Conservation (phyloP, 2,797 vertebrate genomes). For the Melanotaenia maccullochi region DNA sequence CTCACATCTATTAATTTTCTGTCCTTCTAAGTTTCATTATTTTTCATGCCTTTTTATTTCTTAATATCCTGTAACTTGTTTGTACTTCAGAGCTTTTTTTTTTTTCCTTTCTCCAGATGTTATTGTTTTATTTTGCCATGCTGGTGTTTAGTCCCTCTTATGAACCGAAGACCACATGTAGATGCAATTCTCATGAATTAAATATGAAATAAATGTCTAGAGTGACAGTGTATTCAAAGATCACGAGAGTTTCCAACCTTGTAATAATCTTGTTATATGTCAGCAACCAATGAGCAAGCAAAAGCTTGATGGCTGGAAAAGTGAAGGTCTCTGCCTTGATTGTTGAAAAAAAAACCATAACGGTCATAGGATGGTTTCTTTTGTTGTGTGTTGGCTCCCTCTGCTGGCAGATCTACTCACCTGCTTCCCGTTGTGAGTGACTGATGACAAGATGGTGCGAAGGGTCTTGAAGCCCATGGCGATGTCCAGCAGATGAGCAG, state of each 20-base stretch:
- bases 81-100: too few relatives aligned
- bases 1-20: too few relatives aligned
- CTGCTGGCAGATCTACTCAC: slow-evolving; percentile 73
- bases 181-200: background rate
- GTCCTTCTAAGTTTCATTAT: too few relatives aligned
- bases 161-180: background rate
- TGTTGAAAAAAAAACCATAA: background rate
- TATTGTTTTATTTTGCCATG: background rate
- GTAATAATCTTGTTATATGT: background rate
- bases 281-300: background rate
- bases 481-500: slow-evolving; percentile 96
- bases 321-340: background rate
- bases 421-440: slow-evolving; percentile 99
- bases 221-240: background rate
- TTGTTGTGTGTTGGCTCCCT: slow-evolving; percentile 45
- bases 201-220: background rate
- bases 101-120: too few relatives aligned
- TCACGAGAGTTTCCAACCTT: too few relatives aligned
- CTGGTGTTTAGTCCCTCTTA: background rate
- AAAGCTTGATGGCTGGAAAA: background rate
- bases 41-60: too few relatives aligned
- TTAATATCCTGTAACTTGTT: too few relatives aligned
- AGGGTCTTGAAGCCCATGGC: slow-evolving; percentile 98
- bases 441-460: slow-evolving; percentile 95
- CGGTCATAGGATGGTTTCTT: too few relatives aligned